A percentile compares a stretch with the other conserved stretches of the same genome.
These are phyloP conservation scores for Drosophila gaucha DNA, from an alignment of 2,888 invertebrate genomes.

Conservation along the genomic window DNA sequence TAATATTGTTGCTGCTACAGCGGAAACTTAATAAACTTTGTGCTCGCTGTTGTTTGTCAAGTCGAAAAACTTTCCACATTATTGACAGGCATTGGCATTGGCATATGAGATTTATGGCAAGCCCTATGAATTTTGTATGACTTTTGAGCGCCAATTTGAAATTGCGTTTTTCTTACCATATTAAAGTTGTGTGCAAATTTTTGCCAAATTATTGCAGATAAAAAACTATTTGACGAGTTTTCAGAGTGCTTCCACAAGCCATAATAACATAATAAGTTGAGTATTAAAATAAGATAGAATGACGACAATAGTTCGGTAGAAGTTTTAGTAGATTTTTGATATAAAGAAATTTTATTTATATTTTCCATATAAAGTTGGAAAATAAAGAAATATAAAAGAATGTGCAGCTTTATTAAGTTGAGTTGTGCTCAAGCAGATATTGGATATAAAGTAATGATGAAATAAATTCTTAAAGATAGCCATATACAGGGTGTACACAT, in stretches of 20 bases:
- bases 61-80: constrained; percentile 41
- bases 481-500: too few species aligned
- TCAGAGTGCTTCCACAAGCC: background rate
- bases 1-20: constrained; percentile 60
- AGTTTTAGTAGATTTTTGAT: too few species aligned
- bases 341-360: too few species aligned
- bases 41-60: constrained; percentile 32
- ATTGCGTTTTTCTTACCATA: constrained; percentile 33
- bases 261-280: background rate
- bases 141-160: constrained; percentile 51
- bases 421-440: too few species aligned
- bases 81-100: constrained; percentile 62
- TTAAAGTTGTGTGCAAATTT: constrained; percentile 17
- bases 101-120: constrained; percentile 60
- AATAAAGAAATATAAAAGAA: too few species aligned
- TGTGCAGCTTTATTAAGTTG: too few species aligned
- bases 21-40: constrained; percentile 74
- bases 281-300: background rate
- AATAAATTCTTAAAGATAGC: too few species aligned
- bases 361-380: too few species aligned
- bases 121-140: constrained; percentile 59
- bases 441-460: too few species aligned
- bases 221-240: constrained; percentile 1
- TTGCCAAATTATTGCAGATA: constrained; percentile 19
- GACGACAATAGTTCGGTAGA: too few species aligned